Evolutionary conservation across 92 coral and sea anemone genomes (phyloP), one percentile per base, ranked within the genome.

Genomic region (Micromussa lordhowensis): DNA sequence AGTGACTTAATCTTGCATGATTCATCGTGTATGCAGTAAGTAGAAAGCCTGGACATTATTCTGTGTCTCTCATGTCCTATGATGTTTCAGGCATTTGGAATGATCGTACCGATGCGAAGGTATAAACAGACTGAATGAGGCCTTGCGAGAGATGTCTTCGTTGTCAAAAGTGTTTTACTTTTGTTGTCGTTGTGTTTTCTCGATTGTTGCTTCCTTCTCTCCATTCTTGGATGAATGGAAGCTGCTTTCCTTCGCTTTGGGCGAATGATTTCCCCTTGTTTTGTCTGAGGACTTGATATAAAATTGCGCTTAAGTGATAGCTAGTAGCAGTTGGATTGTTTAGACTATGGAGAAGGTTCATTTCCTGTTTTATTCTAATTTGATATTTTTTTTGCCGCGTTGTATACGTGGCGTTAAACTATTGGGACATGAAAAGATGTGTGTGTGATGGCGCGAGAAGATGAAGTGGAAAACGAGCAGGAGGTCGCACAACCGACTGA

Each of bases 51-150:
- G 71, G 55, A 84, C 82, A 26, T 85, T 58, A 83, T 75, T 69
- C 59, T 64, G 26, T 76, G 80, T 72, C 66, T 64, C 88, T 85
- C 69, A 77, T 80, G 96, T 96, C 99, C 98, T 82, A 84, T 98
- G 99, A 98, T 96, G 99, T 90, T 87, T 87, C 90, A 98, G 99
- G 99, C 99, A 98, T 98, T 98, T 98, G 99, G 99, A 94, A 96
- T 98, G 99, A 98, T 83, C 78, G 80, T 82, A 85, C 95, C 92
- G 59, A 94, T 66, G 84, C 44, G 75, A 75, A 91, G 85, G 80
- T 90, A 89, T 59, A 40, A 88, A 64, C 94, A 90, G 82, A 82
- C 66, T 69, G 88, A 79, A 82, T 79, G 84, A 82, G 35, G 77
- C 90, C n/a, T 63, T 88, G 83, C 82, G 80, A 29, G 78, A 77